These are phyloP conservation scores for Idris sp. DNA, from an alignment of 1,140 invertebrate species.

Conservation along the genomic window DNA sequence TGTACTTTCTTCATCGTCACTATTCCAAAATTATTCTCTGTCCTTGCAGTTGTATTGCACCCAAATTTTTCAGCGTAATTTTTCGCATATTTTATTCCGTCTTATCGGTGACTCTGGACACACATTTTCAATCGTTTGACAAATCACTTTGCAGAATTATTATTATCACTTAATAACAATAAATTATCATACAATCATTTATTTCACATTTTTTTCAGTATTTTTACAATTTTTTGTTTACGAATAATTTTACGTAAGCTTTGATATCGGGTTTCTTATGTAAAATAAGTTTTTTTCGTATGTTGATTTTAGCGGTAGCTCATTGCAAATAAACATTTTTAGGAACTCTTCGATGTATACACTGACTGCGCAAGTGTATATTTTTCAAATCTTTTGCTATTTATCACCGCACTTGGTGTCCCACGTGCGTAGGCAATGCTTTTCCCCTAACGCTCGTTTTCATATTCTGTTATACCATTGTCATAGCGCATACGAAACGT, in stretches of 20 bases:
- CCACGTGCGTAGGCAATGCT: conserved; percentile 54
- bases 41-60: conserved; percentile 41
- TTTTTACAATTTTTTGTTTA: too few species aligned
- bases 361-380: conserved; percentile 53
- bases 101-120: conserved; percentile 31
- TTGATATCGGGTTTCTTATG: conserved; percentile 5
- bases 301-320: conserved; percentile 37
- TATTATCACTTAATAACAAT: background rate
- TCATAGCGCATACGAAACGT: conserved; percentile 60
- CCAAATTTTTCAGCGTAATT: conserved; percentile 56
- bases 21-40: conserved; percentile 54
- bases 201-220: too few species aligned
- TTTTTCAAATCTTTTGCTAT: conserved; percentile 70
- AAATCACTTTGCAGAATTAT: conserved; percentile 10
- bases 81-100: conserved; percentile 49
- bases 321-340: conserved; percentile 34
- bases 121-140: conserved; percentile 12
- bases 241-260: too few species aligned
- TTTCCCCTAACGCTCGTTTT: conserved; percentile 62
- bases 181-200: too few species aligned
- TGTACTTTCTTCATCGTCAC: conserved; percentile 58
- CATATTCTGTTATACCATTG: conserved; percentile 69
- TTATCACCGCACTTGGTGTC: conserved; percentile 60
- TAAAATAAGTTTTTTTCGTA: conserved; percentile 23
- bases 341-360: conserved; percentile 36